Base-by-base conservation (phyloP, 2,113 vertebrate genomes). In the Gasterosteus aculeatus region DNA sequence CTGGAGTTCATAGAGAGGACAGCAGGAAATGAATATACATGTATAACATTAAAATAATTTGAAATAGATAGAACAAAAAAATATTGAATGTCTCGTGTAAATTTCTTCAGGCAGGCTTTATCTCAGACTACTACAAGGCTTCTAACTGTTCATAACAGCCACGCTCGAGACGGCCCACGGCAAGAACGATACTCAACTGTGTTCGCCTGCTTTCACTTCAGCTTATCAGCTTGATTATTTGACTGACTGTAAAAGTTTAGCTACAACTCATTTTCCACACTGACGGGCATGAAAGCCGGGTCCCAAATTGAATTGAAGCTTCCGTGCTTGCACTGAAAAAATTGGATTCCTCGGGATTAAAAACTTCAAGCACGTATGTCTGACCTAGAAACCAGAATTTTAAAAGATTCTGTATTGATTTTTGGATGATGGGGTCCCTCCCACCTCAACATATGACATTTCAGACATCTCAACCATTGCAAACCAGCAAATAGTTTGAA, bases 1-100 rank as follows among this genome's bases (percentile, higher is more conserved):
- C 92, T 97, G 84, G 77, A 93, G 91, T 56, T 71, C 39, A 51
- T 16, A 78, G 91, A 91, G 89, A 88, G 59, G 67, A 75, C 29
- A 72, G 60, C 42, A 85, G 18, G 68, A 3, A 70, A 15, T 61
- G 2, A 7, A 66, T 56, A 44, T 29, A 39, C 82, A 81, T 75
- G 5, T 3, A 63, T 54, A 0, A 64, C 39, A 83, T 59, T 4
- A 42, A n/a, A 29, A 10, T 6, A 38, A 54, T 78, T 78, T 56
- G 19, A 22, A 12, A 2, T 42, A 63, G 44, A 67, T 14, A 26
- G 7, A 4, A 38, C 5, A 38, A 38, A 3, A 38, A 1, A 38
- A 7, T 38, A 6, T 38, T 6, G 35, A 38, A 38, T 35, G 33
- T 35, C 33, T 35, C 2, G 10, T 49, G 71, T 70, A 42, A 39